These are phyloP conservation scores for Aphidoletes aphidimyza DNA, from an alignment of 2,888 invertebrate species.

Conservation along the genomic window DNA sequence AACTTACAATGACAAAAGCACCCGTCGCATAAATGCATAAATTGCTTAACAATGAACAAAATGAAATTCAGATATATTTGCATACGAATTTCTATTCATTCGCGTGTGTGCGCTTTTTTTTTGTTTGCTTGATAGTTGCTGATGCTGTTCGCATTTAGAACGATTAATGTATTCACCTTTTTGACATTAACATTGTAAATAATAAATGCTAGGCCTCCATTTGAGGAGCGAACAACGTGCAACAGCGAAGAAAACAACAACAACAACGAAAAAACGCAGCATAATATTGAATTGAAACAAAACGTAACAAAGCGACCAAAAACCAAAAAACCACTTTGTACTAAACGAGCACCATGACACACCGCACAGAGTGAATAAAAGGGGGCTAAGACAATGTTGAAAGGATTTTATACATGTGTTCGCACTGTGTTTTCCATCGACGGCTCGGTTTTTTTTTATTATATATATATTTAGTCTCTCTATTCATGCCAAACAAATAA, in stretches of 20 bases:
- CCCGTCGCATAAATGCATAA: slow-evolving; percentile 46
- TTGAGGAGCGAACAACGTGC: not conserved
- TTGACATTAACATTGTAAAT: slow-evolving; percentile 44
- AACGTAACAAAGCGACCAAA: too few species aligned
- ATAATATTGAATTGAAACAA: not conserved
- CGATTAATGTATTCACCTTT: slow-evolving; percentile 51
- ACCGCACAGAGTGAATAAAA: not conserved
- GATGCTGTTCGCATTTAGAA: slow-evolving; percentile 7
- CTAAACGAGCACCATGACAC: not conserved
- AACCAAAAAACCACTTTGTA: not conserved
- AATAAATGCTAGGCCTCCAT: slow-evolving; percentile 31
- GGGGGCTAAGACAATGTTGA: not conserved
- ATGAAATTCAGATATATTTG: not conserved
- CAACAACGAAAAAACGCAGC: not conserved
- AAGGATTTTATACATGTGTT: slow-evolving; percentile 27
- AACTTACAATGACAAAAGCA: slow-evolving; percentile 30
- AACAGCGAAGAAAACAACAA: not conserved
- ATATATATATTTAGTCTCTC: too few species aligned
- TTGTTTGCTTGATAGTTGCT: not conserved
- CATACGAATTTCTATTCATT: slow-evolving; percentile 47
- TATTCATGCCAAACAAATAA: not conserved
- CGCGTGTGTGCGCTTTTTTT: not conserved
- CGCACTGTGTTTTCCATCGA: not conserved
- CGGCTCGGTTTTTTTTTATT: not conserved
- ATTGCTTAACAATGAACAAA: slow-evolving; percentile 9